A percentile compares a stretch with the other conserved stretches of the same genome.
These are phyloP conservation scores for Andrena marginata DNA, from an alignment of 2,888 invertebrate genomes.

Conservation along the genomic window DNA sequence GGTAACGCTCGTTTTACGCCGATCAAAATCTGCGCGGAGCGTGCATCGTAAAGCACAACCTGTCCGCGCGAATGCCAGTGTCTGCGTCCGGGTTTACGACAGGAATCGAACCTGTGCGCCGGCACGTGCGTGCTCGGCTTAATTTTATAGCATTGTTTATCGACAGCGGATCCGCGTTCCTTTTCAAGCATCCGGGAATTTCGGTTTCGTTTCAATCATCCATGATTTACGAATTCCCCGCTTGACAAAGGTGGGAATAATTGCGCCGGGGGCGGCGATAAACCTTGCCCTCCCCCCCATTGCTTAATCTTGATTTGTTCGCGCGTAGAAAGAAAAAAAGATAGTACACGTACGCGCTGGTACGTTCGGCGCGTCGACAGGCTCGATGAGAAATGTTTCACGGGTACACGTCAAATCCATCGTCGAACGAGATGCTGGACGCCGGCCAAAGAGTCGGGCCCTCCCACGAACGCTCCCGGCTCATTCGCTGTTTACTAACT, in stretches of 20 bases:
- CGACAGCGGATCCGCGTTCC: neutral
- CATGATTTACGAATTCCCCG: slow-evolving; percentile 29
- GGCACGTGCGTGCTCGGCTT: slow-evolving; percentile 8
- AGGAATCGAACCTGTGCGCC: neutral
- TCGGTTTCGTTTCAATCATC: slow-evolving; percentile 29
- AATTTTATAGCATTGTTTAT: slow-evolving; percentile 50
- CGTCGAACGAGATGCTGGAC: slow-evolving; percentile 56
- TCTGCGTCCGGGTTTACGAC: slow-evolving; percentile 42
- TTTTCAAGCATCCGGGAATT: neutral
- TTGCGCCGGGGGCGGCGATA: slow-evolving; percentile 32
- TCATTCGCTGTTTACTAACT: slow-evolving; percentile 51
- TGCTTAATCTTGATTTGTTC: slow-evolving; percentile 49
- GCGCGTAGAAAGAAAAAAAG: slow-evolving; percentile 11
- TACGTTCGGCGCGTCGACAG: slow-evolving; percentile 36
- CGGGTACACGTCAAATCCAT: slow-evolving; percentile 42
- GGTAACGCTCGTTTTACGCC: slow-evolving; percentile 35
- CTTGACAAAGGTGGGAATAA: slow-evolving; percentile 40
- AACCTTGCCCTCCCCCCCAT: slow-evolving; percentile 23
- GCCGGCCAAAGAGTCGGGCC: slow-evolving; percentile 40
- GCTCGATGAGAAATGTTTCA: slow-evolving; percentile 40
- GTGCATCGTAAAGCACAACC: neutral
- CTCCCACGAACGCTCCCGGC: slow-evolving; percentile 22
- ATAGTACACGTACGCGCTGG: neutral
- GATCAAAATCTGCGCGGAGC: slow-evolving; percentile 18
- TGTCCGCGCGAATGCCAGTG: slow-evolving; percentile 16